Percentiles rank a stretch among this genome's conserved stretches.
phyloP scores from a whole-genome alignment of 2,888 invertebrate genomes.

The Exephanes ischioxanthus region DNA sequence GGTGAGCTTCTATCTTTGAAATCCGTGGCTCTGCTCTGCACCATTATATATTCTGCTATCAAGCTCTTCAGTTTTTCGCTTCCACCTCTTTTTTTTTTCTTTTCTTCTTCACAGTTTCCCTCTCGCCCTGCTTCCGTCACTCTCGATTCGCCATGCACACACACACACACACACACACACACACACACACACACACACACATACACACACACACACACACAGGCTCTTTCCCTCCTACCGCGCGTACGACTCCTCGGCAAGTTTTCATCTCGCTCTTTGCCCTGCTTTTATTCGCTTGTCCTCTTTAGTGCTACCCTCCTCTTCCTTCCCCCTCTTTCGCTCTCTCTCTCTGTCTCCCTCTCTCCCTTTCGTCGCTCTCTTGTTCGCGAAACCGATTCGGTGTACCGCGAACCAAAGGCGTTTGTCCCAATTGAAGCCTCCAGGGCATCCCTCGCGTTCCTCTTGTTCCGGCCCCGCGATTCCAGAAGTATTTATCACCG shows the following conservation, averaged over 20 bases:
- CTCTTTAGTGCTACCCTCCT: not conserved
- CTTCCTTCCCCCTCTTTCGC: too few relatives aligned
- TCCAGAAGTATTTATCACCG: conserved; percentile 29
- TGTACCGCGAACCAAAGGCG: conserved; percentile 9
- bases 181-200: not conserved
- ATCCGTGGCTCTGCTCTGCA: conserved; percentile 3
- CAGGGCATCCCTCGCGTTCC: conserved; percentile 23
- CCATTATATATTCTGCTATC: conserved; percentile 17
- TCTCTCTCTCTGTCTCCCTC: too few relatives aligned
- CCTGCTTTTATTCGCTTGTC: conserved; percentile 24
- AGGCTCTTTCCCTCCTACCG: conserved; percentile 11
- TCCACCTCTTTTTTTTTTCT: not conserved
- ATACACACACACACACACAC: too few relatives aligned
- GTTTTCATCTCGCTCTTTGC: conserved; percentile 39
- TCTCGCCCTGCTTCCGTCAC: conserved; percentile 43
- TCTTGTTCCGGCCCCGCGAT: conserved; percentile 41
- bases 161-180: too few relatives aligned
- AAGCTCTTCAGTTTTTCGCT: conserved; percentile 31
- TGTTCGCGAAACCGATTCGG: conserved; percentile 14
- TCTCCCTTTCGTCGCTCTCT: not conserved
- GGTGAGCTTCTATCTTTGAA: conserved; percentile 19
- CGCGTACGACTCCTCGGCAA: conserved; percentile 18
- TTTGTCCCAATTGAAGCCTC: conserved; percentile 46
- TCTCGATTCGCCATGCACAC: conserved; percentile 38
- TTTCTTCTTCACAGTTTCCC: conserved; percentile 3